Conservation (phyloP, 2,113 vertebrate species). For the Symphodus melops region DNA sequence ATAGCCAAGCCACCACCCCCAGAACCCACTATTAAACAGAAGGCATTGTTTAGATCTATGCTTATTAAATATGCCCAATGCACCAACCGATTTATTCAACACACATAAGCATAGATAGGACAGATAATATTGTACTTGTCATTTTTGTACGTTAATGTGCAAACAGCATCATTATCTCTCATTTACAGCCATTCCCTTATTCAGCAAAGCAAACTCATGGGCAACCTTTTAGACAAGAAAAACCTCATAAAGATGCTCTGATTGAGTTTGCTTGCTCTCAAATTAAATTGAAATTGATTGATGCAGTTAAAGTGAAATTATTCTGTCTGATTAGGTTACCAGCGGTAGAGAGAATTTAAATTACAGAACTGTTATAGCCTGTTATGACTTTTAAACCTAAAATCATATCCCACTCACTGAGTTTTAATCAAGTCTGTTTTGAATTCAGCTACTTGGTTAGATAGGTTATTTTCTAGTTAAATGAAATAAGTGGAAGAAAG, state of each 20-base stretch:
- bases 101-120: neutral
- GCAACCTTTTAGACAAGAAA: slow-evolving; percentile 34
- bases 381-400: slow-evolving; percentile 74
- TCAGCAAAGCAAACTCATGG: slow-evolving; percentile 27
- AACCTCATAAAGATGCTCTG: slow-evolving; percentile 4
- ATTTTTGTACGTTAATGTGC: slow-evolving; percentile 25
- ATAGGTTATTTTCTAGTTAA: slow-evolving; percentile 55
- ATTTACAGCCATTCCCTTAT: slow-evolving; percentile 18
- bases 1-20: too few relatives aligned
- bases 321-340: slow-evolving; percentile 65
- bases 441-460: slow-evolving; percentile 65
- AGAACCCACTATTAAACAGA: too few relatives aligned
- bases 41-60: too few relatives aligned
- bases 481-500: slow-evolving; percentile 58
- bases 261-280: slow-evolving; percentile 40
- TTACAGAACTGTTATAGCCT: slow-evolving; percentile 68
- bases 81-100: neutral
- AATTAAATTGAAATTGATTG: slow-evolving; percentile 59
- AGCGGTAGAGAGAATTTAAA: slow-evolving; percentile 64
- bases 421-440: slow-evolving; percentile 77
- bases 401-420: slow-evolving; percentile 72
- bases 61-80: too few relatives aligned
- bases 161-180: slow-evolving; percentile 39
- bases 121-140: too few relatives aligned
- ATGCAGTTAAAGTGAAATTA: slow-evolving; percentile 62